Percentiles rank a stretch among this genome's conserved stretches.
These are phyloP conservation scores for Myioborus melanocephalus DNA, from an alignment of 2,797 vertebrate species.

Conservation along the genomic window DNA sequence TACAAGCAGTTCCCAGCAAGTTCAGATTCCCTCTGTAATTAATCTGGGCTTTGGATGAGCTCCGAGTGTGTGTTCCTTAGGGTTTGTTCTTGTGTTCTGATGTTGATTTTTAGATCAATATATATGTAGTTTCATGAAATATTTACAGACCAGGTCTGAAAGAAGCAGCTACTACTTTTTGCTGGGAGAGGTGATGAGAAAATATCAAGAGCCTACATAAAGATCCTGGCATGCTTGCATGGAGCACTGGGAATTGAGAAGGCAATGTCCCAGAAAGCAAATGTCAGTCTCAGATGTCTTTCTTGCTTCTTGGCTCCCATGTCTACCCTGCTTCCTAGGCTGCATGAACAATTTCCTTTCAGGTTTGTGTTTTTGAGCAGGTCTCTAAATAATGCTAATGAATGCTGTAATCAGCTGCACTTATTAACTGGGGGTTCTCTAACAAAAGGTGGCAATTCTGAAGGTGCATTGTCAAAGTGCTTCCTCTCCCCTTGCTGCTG, in stretches of 20 bases:
- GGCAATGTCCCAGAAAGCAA: background rate
- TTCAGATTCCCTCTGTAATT: background rate
- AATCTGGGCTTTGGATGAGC: background rate
- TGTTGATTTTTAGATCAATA: slow-evolving; percentile 27
- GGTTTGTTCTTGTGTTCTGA: background rate
- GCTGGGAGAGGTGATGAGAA: background rate
- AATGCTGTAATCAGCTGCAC: background rate
- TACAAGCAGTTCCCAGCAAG: background rate
- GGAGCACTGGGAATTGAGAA: background rate
- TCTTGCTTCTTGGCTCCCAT: background rate
- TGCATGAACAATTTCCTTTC: accelerated
- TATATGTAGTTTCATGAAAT: background rate
- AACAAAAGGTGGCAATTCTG: background rate
- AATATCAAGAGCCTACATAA: background rate
- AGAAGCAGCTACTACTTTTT: background rate
- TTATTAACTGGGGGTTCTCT: background rate
- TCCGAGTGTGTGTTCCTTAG: background rate
- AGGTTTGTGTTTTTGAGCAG: background rate
- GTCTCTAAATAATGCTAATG: background rate
- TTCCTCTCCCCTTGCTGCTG: background rate
- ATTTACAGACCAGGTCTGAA: background rate
- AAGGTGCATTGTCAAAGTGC: background rate
- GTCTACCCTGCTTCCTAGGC: background rate
- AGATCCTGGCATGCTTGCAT: background rate
- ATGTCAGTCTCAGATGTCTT: background rate